Evolutionary conservation across 1,140 invertebrate species (phyloP), one percentile per base, ranked within the genome.

Genomic region (Nephotettix cincticeps): DNA sequence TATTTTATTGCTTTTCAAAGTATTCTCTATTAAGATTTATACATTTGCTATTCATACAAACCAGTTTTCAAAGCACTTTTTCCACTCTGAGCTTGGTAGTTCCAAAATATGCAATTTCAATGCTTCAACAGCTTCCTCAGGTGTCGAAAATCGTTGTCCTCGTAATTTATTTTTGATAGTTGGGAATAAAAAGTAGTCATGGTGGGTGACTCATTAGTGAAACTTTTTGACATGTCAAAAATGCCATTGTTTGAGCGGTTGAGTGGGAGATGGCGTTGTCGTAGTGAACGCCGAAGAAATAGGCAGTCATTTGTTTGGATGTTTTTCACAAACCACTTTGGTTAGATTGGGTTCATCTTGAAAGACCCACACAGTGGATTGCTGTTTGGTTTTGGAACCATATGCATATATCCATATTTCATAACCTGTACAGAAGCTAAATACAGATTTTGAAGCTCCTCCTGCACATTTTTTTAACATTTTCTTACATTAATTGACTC

Each of bases 181-280:
- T 74, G 75, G 76, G 75, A 79, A 80, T 25, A 80, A 67, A 69
- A 77, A 79, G 28, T 78, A 82, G 75, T 84, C 81, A 61, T 76
- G 79, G 79, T 77, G 79, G 80, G 73, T 84, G 82, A 29, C 74
- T 73, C 51, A 86, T 81, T 73, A 77, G 51, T 47, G 75, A 36
- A 43, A 76, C 76, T 27, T 75, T 77, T 27, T 77, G 75, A 19
- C 71, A 70, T 47, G 68, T 76, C 58, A 78, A 75, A 72, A 68
- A 78, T n/a, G 75, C 27, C 11, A 58, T 75, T 56, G 76, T 75
- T 71, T 43, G 23, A 30, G 40, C n/a, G 1, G 71, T 64, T 40
- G 71, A 73, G 61, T 76, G 77, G 2, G 75, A 72, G 1, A 72
- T 76, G 17, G 71, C 72, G 58, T 78, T 79, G 66, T 79, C 77